Evolutionary conservation across 2,797 vertebrate species (phyloP), one percentile per base, ranked within the genome.

Genomic region (Hyperoplus immaculatus): DNA sequence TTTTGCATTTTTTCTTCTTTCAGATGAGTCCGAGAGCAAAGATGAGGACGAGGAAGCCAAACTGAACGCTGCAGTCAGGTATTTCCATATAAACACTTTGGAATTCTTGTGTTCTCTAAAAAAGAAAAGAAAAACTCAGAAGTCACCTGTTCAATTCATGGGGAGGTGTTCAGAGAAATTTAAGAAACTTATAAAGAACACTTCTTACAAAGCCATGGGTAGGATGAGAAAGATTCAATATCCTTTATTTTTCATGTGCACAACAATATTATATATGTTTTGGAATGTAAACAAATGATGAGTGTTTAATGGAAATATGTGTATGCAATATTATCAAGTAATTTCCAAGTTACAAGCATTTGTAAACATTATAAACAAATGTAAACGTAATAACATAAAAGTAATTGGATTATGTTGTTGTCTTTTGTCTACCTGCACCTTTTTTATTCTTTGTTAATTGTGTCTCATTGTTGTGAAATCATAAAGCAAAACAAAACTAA

Each of bases 21-120:
- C 92, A 99, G 98, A 99, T 95, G 98, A 99, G 92, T 95, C 96
- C 45, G 98, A 99, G 79, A 95, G 95, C 87, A 98, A 96, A 85
- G 97, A 98, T 42, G 95, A 95, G 42, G 95, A 98, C 55, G 97
- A 98, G 57, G 98, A 98, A 83, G 96, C 96, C 60, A 95, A 95
- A 64, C 73, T 93, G 58, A 91, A 92, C 13, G 93, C 93, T 60
- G 91, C 93, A 7, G 87, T 93, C 87, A 89, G 95, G 95, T 96
- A 77, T 82, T 15, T 10, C 6, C 1, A 1, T 2, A 21, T 15
- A 1, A 8, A 54, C 54, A 62, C 21, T 11, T 29, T 36, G 11
- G 5, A 6, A 46, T n/a, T n/a, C 1, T 29, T 29, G 29, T 29
- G 29, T 29, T 29, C 29, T 29, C 29, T 29, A 29, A 29, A 29